Conservation (phyloP, 2,888 invertebrate genomes). For the Crossocerus cetratus region DNA sequence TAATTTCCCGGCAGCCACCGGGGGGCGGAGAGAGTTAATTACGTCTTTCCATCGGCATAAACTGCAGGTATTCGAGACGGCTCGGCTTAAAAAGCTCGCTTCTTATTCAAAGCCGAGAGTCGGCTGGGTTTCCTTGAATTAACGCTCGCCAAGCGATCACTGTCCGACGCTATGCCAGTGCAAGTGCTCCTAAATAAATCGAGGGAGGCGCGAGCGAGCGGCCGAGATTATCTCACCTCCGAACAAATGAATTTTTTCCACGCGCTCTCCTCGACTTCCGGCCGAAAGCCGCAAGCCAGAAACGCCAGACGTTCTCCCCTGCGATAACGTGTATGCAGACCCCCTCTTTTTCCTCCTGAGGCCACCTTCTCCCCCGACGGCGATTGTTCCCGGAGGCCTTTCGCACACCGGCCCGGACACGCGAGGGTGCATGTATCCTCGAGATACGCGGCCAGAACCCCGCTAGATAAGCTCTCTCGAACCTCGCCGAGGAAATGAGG, state of each 20-base stretch:
- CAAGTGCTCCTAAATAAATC: not conserved
- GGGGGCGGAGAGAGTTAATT: no score
- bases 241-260: not conserved
- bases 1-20: no score
- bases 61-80: no score
- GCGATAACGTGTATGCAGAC: no score
- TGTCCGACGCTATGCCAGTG: not conserved
- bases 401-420: conserved; percentile 32
- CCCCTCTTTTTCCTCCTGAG: not conserved
- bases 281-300: no score
- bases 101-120: no score
- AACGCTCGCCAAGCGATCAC: not conserved
- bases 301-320: not conserved
- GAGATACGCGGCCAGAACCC: conserved; percentile 35
- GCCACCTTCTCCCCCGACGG: conserved; percentile 1
- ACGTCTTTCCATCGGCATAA: no score
- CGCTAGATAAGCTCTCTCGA: conserved; percentile 48
- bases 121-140: not conserved
- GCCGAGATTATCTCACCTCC: not conserved
- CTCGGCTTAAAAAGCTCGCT: no score
- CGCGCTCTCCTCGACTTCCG: not conserved
- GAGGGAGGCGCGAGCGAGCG: not conserved
- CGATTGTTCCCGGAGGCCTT: not conserved
- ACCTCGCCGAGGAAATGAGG: conserved; percentile 13
- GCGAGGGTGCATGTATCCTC: conserved; percentile 57